phyloP scores from a whole-genome alignment of 2,113 vertebrate genomes.

The Gavialis gangeticus region DNA sequence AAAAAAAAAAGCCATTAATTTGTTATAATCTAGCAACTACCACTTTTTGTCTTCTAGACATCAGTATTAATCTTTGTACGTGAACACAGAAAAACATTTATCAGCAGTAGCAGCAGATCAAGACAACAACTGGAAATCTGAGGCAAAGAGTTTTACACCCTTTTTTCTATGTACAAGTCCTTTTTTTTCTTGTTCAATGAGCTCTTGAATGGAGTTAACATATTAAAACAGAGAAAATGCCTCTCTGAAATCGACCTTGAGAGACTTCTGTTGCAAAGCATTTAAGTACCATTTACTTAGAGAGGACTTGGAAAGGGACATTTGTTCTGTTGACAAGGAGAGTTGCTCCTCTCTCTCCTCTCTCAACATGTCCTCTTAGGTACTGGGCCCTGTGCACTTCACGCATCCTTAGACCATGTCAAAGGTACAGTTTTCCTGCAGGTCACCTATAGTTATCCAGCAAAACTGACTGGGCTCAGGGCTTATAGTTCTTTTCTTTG shows the following conservation, averaged over 20 bases:
- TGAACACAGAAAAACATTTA: neutral
- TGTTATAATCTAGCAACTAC: conserved; percentile 8
- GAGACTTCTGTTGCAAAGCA: neutral
- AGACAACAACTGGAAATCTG: conserved; percentile 35
- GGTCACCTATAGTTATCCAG: neutral
- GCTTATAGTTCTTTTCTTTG: neutral
- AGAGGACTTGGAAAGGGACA: neutral
- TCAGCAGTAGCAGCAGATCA: neutral
- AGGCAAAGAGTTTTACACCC: neutral
- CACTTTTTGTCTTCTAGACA: neutral
- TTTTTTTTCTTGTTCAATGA: neutral
- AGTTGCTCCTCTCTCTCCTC: neutral
- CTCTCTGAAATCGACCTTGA: neutral
- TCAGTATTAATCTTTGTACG: neutral
- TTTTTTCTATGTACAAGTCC: neutral
- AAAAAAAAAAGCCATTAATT: neutral
- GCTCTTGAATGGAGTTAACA: neutral
- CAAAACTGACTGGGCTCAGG: neutral
- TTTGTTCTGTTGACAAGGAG: neutral
- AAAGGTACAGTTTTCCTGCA: neutral
- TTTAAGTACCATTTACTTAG: neutral
- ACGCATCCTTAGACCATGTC: neutral
- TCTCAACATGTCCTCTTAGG: neutral
- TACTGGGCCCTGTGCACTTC: neutral
- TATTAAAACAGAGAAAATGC: neutral